Evolutionary conservation across 2,113 vertebrate species (phyloP).

Genomic region (Myrmophylax atrothorax): DNA sequence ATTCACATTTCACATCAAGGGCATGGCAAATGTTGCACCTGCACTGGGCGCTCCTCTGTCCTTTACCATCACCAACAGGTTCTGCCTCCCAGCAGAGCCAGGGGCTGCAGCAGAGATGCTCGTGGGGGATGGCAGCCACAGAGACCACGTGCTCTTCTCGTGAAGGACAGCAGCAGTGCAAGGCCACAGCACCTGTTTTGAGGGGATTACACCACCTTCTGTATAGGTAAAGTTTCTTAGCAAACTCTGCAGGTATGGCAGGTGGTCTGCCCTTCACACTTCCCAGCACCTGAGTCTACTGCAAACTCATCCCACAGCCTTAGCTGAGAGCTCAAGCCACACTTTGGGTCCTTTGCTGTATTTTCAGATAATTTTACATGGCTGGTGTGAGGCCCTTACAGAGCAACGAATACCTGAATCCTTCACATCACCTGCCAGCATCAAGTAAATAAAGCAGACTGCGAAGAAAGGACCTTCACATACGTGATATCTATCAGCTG

Average conservation of each 20-base stretch:
- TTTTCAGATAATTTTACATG: neutral
- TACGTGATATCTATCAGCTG: neutral
- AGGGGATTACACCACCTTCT: neutral
- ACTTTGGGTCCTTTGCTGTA: neutral
- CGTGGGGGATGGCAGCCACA: neutral
- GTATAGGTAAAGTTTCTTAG: rapidly evolving
- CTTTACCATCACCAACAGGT: constrained; percentile 5
- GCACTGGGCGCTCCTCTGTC: neutral
- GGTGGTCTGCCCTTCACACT: neutral
- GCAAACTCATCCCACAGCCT: neutral
- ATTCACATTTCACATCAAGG: neutral
- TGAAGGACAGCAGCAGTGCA: neutral
- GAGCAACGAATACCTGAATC: neutral
- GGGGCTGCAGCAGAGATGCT: neutral
- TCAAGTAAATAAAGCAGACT: neutral
- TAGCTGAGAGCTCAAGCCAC: neutral
- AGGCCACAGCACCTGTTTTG: neutral
- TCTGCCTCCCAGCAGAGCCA: neutral
- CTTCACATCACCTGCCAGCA: neutral
- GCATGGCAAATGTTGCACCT: constrained; percentile 29
- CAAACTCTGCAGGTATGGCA: neutral
- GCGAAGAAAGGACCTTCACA: neutral
- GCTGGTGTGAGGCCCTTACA: neutral
- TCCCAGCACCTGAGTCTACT: neutral
- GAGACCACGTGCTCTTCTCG: neutral